Percentiles rank a stretch among this genome's conserved stretches.
These are phyloP conservation scores for Pteria penguin DNA, from an alignment of 2,888 invertebrate species.

Conservation along the genomic window DNA sequence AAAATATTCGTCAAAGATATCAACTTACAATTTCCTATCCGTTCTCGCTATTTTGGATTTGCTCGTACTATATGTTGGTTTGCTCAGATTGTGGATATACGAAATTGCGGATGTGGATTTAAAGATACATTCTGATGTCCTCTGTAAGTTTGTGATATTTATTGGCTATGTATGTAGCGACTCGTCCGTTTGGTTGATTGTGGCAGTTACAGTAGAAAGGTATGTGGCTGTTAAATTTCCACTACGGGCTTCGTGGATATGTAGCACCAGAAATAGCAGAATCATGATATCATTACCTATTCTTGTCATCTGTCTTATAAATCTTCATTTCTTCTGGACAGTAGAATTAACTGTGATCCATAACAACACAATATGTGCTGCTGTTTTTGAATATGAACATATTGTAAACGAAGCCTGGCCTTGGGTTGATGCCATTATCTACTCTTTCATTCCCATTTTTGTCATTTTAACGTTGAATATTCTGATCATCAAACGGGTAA, in stretches of 20 bases:
- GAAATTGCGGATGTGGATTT: slow-evolving; percentile 72
- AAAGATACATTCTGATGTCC: slow-evolving; percentile 63
- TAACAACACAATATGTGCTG: slow-evolving; percentile 53
- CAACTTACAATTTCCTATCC: slow-evolving; percentile 77
- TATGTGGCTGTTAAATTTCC: slow-evolving; percentile 78
- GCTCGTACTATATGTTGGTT: slow-evolving; percentile 76
- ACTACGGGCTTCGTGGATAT: slow-evolving; percentile 72
- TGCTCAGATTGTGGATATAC: slow-evolving; percentile 76
- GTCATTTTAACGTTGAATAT: slow-evolving; percentile 72
- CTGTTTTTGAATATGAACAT: slow-evolving; percentile 44
- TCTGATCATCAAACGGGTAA: slow-evolving; percentile 76
- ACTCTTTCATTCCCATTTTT: slow-evolving; percentile 76
- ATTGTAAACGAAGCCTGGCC: slow-evolving; percentile 74
- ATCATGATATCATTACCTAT: slow-evolving; percentile 63
- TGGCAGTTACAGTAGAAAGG: slow-evolving; percentile 78
- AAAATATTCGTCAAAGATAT: slow-evolving; percentile 73
- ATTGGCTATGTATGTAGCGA: slow-evolving; percentile 75
- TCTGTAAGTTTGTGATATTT: slow-evolving; percentile 74
- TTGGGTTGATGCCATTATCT: slow-evolving; percentile 77
- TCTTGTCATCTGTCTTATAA: slow-evolving; percentile 64
- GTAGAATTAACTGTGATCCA: slow-evolving; percentile 56
- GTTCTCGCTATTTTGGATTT: slow-evolving; percentile 76
- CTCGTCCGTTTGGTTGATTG: slow-evolving; percentile 78
- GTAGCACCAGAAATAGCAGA: slow-evolving; percentile 52
- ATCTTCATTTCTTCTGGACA: slow-evolving; percentile 76